phyloP scores from a whole-genome alignment of 1,140 invertebrate genomes.

The Asbolus verrucosus region DNA sequence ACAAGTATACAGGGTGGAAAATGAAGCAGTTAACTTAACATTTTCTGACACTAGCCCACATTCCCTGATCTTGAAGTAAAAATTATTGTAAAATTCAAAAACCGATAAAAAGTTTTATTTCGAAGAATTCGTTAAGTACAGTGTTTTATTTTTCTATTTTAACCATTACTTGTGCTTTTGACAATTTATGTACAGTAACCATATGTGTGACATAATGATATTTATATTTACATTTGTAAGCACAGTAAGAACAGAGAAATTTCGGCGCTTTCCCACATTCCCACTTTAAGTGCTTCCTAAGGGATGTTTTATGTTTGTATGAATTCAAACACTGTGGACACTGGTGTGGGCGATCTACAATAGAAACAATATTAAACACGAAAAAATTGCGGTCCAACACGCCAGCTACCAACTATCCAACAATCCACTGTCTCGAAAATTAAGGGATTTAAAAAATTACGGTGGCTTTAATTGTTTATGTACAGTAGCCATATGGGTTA shows the following conservation, averaged over 20 bases:
- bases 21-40: no score
- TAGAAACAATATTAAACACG: no score
- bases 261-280: constrained; percentile 67
- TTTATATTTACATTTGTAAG: neutral
- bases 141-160: constrained; percentile 54
- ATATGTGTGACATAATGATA: neutral
- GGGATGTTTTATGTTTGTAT: constrained; percentile 65
- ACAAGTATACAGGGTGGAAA: no score
- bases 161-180: neutral
- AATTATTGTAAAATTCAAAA: no score
- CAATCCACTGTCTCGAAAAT: constrained; percentile 67
- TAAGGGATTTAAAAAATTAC: constrained; percentile 65
- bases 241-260: constrained; percentile 59
- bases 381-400: neutral
- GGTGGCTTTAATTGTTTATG: constrained; percentile 66
- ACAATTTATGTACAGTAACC: neutral
- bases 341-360: constrained; percentile 21
- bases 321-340: constrained; percentile 63
- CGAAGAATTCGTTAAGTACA: neutral
- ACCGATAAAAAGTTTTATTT: no score
- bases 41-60: no score
- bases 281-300: constrained; percentile 67
- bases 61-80: no score
- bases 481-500: neutral
- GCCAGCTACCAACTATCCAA: neutral